Evolutionary conservation across 2,113 vertebrate genomes (phyloP).

Genomic region (Hyperopisus bebe): DNA sequence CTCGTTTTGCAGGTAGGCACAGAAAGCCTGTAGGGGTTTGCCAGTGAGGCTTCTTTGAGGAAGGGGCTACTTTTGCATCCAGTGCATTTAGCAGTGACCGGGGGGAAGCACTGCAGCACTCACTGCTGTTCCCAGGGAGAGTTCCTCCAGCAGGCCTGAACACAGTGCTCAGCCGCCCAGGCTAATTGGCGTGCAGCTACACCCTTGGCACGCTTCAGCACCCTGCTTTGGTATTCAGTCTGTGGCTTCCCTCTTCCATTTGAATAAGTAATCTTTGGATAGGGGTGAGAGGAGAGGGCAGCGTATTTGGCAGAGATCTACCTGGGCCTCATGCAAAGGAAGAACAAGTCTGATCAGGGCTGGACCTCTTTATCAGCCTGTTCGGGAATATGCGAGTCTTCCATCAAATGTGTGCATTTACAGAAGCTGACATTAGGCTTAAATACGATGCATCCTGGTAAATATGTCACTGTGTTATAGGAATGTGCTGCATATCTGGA

Average conservation of each 20-base stretch:
- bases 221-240: not conserved
- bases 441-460: not conserved
- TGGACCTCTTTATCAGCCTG: not conserved
- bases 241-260: not conserved
- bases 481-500: not conserved
- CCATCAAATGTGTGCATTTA: not conserved
- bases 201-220: not conserved
- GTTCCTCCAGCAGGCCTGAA: not conserved
- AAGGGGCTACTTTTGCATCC: not conserved
- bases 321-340: not conserved
- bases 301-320: not conserved
- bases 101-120: not conserved
- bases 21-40: not conserved
- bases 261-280: not conserved
- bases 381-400: not conserved
- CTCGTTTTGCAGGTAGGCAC: not conserved
- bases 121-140: slow-evolving; percentile 5
- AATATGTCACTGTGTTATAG: not conserved
- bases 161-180: not conserved
- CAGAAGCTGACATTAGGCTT: not conserved
- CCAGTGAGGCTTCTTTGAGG: not conserved
- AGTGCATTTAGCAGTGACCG: not conserved
- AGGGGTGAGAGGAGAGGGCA: not conserved
- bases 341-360: not conserved
- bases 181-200: not conserved